These are phyloP conservation scores for Sphinx pinastri DNA, from an alignment of 2,888 invertebrate genomes.

Conservation along the genomic window DNA sequence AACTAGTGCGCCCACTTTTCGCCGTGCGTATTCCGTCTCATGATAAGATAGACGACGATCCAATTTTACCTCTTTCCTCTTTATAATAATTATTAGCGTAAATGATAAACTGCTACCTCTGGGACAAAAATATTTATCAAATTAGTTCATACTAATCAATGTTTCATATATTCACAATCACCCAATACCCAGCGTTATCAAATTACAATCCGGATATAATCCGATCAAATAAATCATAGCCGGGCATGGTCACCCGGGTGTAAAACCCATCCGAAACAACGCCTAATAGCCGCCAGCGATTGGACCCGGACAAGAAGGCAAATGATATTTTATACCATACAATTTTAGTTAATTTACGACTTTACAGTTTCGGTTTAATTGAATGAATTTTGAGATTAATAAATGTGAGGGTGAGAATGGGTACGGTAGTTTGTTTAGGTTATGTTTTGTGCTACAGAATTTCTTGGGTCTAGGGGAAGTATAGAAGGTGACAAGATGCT, in stretches of 20 bases:
- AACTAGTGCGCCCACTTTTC: too few species aligned
- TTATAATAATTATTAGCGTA: background rate
- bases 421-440: background rate
- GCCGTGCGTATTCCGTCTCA: background rate
- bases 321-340: constrained; percentile 4
- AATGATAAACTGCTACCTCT: background rate
- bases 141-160: too few species aligned
- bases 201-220: constrained; percentile 16
- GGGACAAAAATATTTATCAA: too few species aligned
- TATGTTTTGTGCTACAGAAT: background rate
- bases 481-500: too few species aligned
- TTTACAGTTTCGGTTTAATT: constrained; percentile 3
- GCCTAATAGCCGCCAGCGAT: constrained; percentile 15
- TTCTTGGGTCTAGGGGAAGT: too few species aligned
- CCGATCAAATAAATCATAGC: constrained; percentile 8
- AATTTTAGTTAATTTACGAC: constrained; percentile 20
- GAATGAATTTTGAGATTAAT: background rate
- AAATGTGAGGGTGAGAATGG: background rate
- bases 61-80: background rate
- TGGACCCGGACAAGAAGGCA: constrained; percentile 6
- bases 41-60: background rate
- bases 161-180: background rate
- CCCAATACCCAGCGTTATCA: constrained; percentile 17
- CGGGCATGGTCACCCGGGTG: constrained; percentile 16
- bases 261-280: background rate